These are phyloP conservation scores for Cosmorhoe ocellata DNA, from an alignment of 2,888 invertebrate genomes.

Conservation along the genomic window DNA sequence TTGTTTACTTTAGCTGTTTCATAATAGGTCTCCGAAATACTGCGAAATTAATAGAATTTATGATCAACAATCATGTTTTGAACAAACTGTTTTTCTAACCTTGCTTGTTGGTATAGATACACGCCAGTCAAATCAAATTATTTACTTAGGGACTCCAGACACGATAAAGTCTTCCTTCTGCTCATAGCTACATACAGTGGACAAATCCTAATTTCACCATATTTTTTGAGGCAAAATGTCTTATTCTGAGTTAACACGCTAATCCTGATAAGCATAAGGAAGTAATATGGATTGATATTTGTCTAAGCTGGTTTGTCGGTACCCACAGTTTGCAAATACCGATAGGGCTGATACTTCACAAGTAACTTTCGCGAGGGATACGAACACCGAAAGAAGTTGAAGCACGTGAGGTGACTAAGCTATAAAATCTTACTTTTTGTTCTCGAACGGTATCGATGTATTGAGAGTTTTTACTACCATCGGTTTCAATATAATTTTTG, in stretches of 20 bases:
- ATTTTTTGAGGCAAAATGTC: too few relatives aligned
- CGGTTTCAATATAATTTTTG: conserved; percentile 4
- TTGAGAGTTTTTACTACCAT: conserved; percentile 10
- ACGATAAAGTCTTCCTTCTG: too few relatives aligned
- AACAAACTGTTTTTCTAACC: neutral
- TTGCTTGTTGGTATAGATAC: too few relatives aligned
- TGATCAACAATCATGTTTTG: neutral
- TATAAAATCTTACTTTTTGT: conserved; percentile 39
- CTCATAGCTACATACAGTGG: too few relatives aligned
- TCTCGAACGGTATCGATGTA: conserved; percentile 26
- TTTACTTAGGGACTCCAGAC: too few relatives aligned
- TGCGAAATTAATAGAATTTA: neutral
- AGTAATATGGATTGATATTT: too few relatives aligned
- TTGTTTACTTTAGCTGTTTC: conserved; percentile 3
- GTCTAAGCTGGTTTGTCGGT: too few relatives aligned
- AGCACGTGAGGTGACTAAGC: conserved; percentile 63
- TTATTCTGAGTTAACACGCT: too few relatives aligned
- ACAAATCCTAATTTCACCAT: too few relatives aligned
- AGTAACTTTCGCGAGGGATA: conserved; percentile 60
- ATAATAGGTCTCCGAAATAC: neutral
- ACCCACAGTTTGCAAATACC: too few relatives aligned
- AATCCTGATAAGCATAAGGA: too few relatives aligned
- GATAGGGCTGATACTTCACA: conserved; percentile 51
- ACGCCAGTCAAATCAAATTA: too few relatives aligned
- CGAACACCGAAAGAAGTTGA: conserved; percentile 66